phyloP scores from a whole-genome alignment of 2,113 vertebrate genomes.

The Lophochroa leadbeateri region DNA sequence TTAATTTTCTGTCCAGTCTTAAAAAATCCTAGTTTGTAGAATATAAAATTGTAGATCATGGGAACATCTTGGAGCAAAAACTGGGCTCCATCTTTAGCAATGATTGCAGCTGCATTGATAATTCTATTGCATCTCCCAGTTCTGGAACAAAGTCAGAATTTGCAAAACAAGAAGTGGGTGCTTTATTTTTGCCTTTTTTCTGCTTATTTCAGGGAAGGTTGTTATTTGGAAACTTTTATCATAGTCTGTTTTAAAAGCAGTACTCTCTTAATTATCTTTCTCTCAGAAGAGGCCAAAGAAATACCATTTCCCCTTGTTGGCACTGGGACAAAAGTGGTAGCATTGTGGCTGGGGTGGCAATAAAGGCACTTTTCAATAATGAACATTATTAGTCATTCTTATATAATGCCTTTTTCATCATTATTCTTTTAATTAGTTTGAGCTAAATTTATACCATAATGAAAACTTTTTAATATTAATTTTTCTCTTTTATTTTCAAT shows the following conservation, averaged over 20 bases:
- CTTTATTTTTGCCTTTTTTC: neutral
- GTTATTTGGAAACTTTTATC: neutral
- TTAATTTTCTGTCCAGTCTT: neutral
- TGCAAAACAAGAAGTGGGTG: neutral
- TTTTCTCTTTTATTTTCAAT: neutral
- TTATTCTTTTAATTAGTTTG: neutral
- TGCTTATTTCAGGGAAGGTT: neutral
- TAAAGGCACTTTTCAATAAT: neutral
- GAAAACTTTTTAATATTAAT: neutral
- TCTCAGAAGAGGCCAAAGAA: neutral
- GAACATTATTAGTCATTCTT: neutral
- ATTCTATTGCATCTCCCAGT: fast-evolving
- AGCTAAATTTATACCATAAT: neutral
- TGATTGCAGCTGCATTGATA: neutral
- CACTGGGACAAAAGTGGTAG: neutral
- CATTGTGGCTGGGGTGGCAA: neutral
- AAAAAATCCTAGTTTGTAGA: neutral
- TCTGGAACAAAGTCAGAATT: neutral
- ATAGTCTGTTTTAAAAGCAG: neutral
- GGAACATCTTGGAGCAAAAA: neutral
- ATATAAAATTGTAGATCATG: neutral
- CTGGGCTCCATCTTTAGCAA: neutral
- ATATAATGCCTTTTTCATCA: neutral
- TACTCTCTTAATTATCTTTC: neutral
- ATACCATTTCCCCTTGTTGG: neutral